Evolutionary conservation across 2,113 vertebrate genomes (phyloP).

Genomic region (Dryoscopus gambensis): DNA sequence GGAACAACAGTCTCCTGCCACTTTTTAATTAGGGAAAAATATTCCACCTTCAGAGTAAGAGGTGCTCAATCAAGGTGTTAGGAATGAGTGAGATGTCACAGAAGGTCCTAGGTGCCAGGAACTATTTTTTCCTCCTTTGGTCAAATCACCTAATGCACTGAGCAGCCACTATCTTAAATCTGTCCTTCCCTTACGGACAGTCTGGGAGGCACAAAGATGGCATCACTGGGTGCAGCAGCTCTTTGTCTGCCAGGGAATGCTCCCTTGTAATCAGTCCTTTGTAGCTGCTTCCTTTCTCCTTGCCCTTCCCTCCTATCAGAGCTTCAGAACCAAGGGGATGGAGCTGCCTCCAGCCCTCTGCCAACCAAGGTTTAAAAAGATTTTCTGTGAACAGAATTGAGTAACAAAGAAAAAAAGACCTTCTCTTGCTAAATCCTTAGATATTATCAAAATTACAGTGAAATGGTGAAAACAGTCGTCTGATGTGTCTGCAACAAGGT

Average conservation of each 20-base stretch:
- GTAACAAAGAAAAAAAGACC: background rate
- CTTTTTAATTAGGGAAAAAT: background rate
- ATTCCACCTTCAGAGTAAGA: background rate
- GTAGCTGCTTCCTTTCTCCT: background rate
- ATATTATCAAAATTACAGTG: background rate
- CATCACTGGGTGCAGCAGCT: background rate
- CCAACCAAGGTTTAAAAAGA: background rate
- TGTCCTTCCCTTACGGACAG: background rate
- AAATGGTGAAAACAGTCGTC: background rate
- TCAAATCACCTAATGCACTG: background rate
- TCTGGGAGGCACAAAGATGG: background rate
- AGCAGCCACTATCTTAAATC: background rate
- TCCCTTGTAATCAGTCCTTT: background rate
- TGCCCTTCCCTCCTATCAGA: background rate
- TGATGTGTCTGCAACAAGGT: background rate
- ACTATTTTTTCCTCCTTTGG: background rate
- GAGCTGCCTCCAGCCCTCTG: background rate
- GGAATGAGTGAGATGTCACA: background rate
- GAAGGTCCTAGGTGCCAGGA: background rate
- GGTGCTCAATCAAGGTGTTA: background rate
- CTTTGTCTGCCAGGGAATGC: background rate
- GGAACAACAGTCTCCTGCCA: background rate
- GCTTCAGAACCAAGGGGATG: background rate
- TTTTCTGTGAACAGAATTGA: background rate
- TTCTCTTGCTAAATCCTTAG: background rate